Evolutionary conservation across 2,113 vertebrate species (phyloP).

Genomic region (Laticauda laticaudata): DNA sequence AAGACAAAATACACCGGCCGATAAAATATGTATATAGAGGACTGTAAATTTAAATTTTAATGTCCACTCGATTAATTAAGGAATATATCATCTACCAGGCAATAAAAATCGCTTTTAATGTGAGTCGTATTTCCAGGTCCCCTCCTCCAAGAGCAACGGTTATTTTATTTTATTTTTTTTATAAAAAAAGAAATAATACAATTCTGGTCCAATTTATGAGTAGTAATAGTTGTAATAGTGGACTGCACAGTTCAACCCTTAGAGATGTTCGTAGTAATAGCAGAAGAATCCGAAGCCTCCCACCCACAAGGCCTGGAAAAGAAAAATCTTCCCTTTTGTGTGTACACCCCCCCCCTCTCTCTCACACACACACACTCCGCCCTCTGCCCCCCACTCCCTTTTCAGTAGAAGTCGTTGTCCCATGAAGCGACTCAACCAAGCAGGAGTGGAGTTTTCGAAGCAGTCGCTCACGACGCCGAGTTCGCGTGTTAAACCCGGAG

Average conservation of each 20-base stretch:
- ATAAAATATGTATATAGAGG: slow-evolving; percentile 62
- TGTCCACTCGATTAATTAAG: slow-evolving; percentile 74
- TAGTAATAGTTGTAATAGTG: background rate
- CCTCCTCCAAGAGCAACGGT: background rate
- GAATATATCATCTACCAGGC: slow-evolving; percentile 75
- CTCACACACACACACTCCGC: too few species aligned
- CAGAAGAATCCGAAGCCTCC: background rate
- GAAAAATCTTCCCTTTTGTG: background rate
- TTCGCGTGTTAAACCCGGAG: background rate
- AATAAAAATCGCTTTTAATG: slow-evolving; percentile 70
- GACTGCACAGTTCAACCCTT: background rate
- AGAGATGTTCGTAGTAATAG: background rate
- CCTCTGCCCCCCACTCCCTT: background rate
- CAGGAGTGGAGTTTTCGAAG: background rate
- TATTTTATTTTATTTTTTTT: too few species aligned
- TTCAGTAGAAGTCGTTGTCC: background rate
- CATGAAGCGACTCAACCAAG: too few species aligned
- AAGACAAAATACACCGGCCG: slow-evolving; percentile 38
- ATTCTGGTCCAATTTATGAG: background rate
- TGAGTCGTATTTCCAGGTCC: slow-evolving; percentile 64
- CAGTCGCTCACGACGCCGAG: background rate
- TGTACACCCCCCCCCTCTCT: too few species aligned
- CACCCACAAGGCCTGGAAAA: background rate
- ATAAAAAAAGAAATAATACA: background rate
- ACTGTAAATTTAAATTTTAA: slow-evolving; percentile 76